Conservation (phyloP, 2,888 invertebrate species). For the Apotomis capreana region DNA sequence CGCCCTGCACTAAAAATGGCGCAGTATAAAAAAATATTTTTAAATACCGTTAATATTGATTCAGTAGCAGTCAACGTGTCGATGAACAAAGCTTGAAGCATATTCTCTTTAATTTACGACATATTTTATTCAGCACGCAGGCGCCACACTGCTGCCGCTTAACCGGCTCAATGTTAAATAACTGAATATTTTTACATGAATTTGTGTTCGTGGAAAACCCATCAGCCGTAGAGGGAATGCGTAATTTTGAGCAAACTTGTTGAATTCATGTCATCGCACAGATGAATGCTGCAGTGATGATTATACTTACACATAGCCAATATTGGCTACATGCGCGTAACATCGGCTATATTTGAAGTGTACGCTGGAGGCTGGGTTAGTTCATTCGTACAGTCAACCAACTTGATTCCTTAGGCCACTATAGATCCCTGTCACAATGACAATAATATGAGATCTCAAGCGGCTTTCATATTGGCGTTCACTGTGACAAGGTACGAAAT, state of each 20-base stretch:
- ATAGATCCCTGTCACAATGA: too few relatives aligned
- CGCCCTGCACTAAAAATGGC: too few relatives aligned
- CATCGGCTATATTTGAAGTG: too few relatives aligned
- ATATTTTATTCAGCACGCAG: conserved; percentile 21
- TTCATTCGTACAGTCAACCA: too few relatives aligned
- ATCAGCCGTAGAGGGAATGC: conserved; percentile 9
- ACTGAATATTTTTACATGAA: conserved; percentile 41
- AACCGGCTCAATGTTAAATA: conserved; percentile 16
- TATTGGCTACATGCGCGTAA: too few relatives aligned
- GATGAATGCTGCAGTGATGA: not conserved
- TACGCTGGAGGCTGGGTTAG: too few relatives aligned
- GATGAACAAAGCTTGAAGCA: not conserved
- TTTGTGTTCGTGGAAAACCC: conserved; percentile 8
- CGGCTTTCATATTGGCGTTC: too few relatives aligned
- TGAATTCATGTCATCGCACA: not conserved
- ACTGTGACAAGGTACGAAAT: too few relatives aligned
- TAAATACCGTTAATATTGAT: not conserved
- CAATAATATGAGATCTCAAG: too few relatives aligned
- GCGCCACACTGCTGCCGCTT: conserved; percentile 7
- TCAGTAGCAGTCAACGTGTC: not conserved
- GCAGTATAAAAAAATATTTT: not conserved
- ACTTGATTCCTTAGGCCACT: too few relatives aligned
- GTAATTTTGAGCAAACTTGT: conserved; percentile 16
- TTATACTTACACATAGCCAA: too few relatives aligned
- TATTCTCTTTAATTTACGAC: conserved; percentile 5